Evolutionary conservation across 2,888 invertebrate species (phyloP), one percentile per base, ranked within the genome.

Genomic region (Drosophila colorata): DNA sequence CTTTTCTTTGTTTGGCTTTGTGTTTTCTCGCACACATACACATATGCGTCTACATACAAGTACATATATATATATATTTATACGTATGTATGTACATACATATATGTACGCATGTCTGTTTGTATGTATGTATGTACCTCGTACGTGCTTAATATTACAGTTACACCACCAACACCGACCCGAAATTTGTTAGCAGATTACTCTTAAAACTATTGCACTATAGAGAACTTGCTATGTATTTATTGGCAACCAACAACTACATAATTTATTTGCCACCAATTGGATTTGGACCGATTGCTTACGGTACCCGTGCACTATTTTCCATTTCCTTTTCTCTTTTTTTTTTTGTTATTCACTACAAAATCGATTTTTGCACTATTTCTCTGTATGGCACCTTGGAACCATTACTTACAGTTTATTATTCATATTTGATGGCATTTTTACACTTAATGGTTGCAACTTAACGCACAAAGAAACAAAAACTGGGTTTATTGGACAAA

Each of bases 351-450:
- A 35, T 72, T 75, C 90, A 91, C 91, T 90, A 88, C 89, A 90
- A 89, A 90, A 90, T 90, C 90, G 89, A 88, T 87, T 83, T 63
- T 82, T 71, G 69, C 79, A 80, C 78, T 75, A 52, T 82, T 69
- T 82, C 25, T 69, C 46, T 56, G 66, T 63, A 71, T 77, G 74
- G 73, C 52, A 64, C 70, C 61, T 71, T 78, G 43, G 44, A 37
- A 65, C 88, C 80, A 86, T 78, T 91, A 91, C 91, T 92, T 91
- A 91, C 91, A 91, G 91, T 91, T 92, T 91, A 92, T 92, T 91
- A 92, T 91, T 91, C 92, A 91, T 91, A 81, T 86, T 91, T 86
- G 92, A 91, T 88, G 91, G 91, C 91, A 91, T 91, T 79, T 90
- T 92, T 69, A 90, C 84, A 84, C 84, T 85, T 88, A 90, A 86